Evolutionary conservation across 2,888 invertebrate genomes (phyloP).

Genomic region (Lissonota sp.): DNA sequence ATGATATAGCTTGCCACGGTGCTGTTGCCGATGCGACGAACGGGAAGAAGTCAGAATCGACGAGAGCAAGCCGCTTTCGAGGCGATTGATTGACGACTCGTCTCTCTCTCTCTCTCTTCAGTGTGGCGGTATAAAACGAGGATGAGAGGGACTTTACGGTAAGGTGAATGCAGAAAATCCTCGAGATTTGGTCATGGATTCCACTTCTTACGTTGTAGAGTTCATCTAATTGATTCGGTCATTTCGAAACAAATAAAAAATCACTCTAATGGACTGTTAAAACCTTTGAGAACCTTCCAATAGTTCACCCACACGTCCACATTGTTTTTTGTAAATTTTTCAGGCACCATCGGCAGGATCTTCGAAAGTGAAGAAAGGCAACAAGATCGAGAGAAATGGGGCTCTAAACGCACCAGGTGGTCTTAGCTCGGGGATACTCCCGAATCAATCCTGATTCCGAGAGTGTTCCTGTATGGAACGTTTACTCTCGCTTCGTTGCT

Average conservation of each 20-base stretch:
- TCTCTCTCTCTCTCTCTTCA: neutral
- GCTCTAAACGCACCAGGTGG: slow-evolving; percentile 63
- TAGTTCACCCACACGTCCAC: slow-evolving; percentile 9
- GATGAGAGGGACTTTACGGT: slow-evolving; percentile 9
- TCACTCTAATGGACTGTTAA: too few species aligned
- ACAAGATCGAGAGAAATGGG: slow-evolving; percentile 59
- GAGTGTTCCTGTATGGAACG: neutral
- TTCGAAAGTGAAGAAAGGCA: slow-evolving; percentile 4
- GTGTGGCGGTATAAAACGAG: neutral
- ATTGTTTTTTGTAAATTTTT: slow-evolving; percentile 11
- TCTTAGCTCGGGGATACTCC: slow-evolving; percentile 51
- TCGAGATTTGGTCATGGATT: too few species aligned
- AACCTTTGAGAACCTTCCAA: neutral
- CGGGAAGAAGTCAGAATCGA: slow-evolving; percentile 20
- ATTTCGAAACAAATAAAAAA: too few species aligned
- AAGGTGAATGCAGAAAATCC: neutral
- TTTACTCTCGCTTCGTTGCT: slow-evolving; percentile 46
- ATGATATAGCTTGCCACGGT: slow-evolving; percentile 16
- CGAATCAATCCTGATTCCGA: slow-evolving; percentile 64
- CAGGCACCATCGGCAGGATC: slow-evolving; percentile 10
- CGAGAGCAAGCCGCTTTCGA: slow-evolving; percentile 21
- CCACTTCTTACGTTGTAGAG: too few species aligned
- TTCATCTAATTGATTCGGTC: too few species aligned
- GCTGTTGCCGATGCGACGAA: slow-evolving; percentile 30
- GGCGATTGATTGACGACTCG: slow-evolving; percentile 51